Conservation (phyloP, 37 sponge, comb jelly and placozoan species). For the Aphrocallistes beatrix region DNA sequence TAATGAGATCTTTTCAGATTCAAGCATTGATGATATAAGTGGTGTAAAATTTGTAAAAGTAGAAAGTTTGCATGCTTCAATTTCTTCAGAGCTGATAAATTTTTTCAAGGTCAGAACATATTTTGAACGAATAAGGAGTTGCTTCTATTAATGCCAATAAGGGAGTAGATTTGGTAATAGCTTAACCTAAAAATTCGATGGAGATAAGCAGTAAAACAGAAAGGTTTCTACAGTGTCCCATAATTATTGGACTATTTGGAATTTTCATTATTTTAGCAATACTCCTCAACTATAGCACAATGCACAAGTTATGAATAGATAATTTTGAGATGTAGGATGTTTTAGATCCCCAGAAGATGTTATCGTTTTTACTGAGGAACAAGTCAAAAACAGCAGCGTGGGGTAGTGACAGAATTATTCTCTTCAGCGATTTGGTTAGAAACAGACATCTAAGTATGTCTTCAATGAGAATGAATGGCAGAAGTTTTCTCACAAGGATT, state of each 20-base stretch:
- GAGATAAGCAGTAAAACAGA: background rate
- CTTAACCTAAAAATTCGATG: background rate
- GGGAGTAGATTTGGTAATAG: background rate
- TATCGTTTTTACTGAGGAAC: background rate
- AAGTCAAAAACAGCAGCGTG: background rate
- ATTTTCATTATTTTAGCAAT: no score
- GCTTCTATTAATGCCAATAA: background rate
- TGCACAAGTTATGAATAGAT: background rate
- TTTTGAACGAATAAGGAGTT: background rate
- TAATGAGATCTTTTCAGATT: background rate
- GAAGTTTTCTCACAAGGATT: constrained; percentile 9
- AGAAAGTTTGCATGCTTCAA: background rate
- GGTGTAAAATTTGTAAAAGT: background rate
- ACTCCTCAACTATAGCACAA: no score
- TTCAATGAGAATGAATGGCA: constrained; percentile 13
- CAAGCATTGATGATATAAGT: background rate
- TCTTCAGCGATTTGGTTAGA: constrained; percentile 5
- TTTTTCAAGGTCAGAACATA: background rate
- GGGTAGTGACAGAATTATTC: constrained; percentile 2
- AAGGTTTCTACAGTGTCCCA: background rate
- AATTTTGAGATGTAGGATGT: constrained; percentile 15
- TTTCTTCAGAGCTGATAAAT: background rate
- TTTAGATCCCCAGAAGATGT: background rate
- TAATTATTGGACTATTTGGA: no score
- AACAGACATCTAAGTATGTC: constrained; percentile 12